phyloP scores from a whole-genome alignment of 2,888 invertebrate genomes.

The Chalcosyrphus nemorum region DNA sequence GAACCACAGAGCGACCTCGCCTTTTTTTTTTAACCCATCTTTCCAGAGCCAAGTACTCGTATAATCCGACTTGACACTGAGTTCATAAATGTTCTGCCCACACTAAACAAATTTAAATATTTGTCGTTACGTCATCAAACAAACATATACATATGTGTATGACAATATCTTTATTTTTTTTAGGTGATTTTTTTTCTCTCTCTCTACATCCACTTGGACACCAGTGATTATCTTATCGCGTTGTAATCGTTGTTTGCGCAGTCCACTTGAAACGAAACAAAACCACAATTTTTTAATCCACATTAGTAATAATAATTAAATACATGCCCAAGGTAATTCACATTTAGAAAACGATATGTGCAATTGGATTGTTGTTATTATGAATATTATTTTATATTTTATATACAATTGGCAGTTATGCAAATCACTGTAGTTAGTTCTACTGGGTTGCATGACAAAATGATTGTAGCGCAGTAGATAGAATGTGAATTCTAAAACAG shows the following conservation, averaged over 20 bases:
- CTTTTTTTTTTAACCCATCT: no score
- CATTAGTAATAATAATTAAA: conserved; percentile 40
- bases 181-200: conserved; percentile 14
- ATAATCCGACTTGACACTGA: conserved; percentile 30
- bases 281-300: conserved; percentile 30
- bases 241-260: conserved; percentile 42
- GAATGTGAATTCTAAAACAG: conserved; percentile 35
- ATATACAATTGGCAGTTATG: conserved; percentile 33
- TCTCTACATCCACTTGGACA: conserved; percentile 19
- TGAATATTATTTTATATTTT: conserved; percentile 1
- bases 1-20: no score
- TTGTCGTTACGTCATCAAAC: conserved; percentile 18
- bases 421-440: conserved; percentile 43
- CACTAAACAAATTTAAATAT: background rate
- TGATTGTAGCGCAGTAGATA: background rate
- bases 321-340: conserved; percentile 47
- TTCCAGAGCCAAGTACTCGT: no score
- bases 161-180: background rate
- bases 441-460: conserved; percentile 32
- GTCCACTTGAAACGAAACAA: conserved; percentile 23
- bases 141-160: no score
- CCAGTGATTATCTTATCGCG: conserved; percentile 57
- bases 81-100: conserved; percentile 35
- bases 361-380: conserved; percentile 27
- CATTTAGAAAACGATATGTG: conserved; percentile 37